These are phyloP conservation scores for Phalacrocorax carbo DNA, from an alignment of 2,113 vertebrate genomes.

Conservation along the genomic window DNA sequence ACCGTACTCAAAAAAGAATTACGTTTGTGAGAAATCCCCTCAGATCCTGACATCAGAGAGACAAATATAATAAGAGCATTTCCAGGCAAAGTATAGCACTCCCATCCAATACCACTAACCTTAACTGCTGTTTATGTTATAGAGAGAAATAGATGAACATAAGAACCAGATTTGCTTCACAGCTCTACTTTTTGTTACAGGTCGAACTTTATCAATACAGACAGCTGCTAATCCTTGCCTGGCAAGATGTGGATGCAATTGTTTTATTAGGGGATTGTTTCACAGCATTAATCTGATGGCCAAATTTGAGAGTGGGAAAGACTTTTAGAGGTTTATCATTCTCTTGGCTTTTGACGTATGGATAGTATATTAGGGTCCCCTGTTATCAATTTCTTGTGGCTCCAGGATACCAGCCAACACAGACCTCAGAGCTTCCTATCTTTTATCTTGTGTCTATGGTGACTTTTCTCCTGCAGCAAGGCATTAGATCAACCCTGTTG, in stretches of 20 bases:
- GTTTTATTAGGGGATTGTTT: conserved; percentile 9
- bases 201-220: background rate
- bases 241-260: background rate
- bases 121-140: background rate
- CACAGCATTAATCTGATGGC: background rate
- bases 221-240: background rate
- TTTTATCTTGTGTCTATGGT: conserved; percentile 32
- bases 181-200: background rate
- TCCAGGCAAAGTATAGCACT: background rate
- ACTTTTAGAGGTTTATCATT: conserved; percentile 40
- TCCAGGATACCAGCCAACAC: conserved; percentile 45
- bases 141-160: background rate
- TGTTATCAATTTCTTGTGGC: conserved; percentile 48
- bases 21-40: background rate
- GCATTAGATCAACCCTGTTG: conserved; percentile 31
- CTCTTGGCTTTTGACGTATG: background rate
- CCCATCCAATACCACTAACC: background rate
- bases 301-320: conserved; percentile 27
- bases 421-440: conserved; percentile 45
- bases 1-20: background rate
- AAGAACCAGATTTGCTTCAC: background rate
- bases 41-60: background rate
- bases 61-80: background rate
- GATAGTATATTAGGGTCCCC: background rate
- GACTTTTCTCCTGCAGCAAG: conserved; percentile 24